Evolutionary conservation across 2,113 vertebrate species (phyloP).

Genomic region (Scartelaos histophorus): DNA sequence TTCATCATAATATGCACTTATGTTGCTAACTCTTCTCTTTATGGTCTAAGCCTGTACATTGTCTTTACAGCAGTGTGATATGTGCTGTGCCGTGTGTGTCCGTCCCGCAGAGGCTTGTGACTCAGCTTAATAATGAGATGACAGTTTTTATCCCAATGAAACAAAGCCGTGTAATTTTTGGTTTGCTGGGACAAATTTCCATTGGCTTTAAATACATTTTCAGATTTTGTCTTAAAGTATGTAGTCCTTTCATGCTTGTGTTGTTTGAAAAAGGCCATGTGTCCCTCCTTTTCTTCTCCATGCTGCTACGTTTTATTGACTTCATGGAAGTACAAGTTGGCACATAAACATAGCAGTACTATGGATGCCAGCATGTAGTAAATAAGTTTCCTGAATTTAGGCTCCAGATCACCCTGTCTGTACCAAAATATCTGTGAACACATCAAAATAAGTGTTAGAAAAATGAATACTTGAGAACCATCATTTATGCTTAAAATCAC

Average conservation of each 20-base stretch:
- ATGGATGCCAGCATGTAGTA: conserved; percentile 95
- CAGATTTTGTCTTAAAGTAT: neutral
- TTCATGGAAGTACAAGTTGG: conserved; percentile 97
- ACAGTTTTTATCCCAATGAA: conserved; percentile 21
- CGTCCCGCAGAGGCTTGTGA: neutral
- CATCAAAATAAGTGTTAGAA: conserved; percentile 7
- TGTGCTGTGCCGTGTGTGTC: neutral
- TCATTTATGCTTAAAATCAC: neutral
- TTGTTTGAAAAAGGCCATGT: conserved; percentile 36
- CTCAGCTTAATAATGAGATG: neutral
- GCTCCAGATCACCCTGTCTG: conserved; percentile 96
- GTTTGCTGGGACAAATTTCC: conserved; percentile 9
- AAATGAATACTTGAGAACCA: neutral
- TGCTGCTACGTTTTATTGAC: conserved; percentile 66
- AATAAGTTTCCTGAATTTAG: conserved; percentile 96
- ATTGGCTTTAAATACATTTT: neutral
- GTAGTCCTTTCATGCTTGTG: neutral
- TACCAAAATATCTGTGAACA: conserved; percentile 93
- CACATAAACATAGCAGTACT: conserved; percentile 96
- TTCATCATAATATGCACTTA: conserved; percentile 13
- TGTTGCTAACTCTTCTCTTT: neutral
- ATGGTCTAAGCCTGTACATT: conserved; percentile 18
- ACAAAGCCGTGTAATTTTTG: conserved; percentile 9
- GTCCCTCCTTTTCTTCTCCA: conserved; percentile 32
- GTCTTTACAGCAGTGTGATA: conserved; percentile 1